phyloP scores from a whole-genome alignment of 2,797 vertebrate species.

The Mionectes olivaceus region DNA sequence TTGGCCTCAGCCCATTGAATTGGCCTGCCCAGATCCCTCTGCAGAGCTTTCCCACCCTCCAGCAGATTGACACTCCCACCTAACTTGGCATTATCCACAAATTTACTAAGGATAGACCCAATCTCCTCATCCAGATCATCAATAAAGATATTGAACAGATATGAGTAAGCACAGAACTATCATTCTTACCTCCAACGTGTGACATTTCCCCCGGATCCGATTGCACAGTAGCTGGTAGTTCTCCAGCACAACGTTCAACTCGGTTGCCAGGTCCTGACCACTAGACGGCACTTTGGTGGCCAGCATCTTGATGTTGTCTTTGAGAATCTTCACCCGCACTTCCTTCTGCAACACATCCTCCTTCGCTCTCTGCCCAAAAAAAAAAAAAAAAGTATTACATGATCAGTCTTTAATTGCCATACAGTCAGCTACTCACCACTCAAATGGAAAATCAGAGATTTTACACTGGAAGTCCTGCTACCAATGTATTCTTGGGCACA shows the following conservation, averaged over 20 bases:
- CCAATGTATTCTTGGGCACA: not conserved
- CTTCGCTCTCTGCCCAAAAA: slow-evolving; percentile 88
- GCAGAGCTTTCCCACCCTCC: not conserved
- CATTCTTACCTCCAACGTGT: slow-evolving; percentile 90
- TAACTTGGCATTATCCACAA: not conserved
- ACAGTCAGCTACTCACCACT: not conserved
- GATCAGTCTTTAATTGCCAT: not conserved
- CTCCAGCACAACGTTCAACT: slow-evolving; percentile 87
- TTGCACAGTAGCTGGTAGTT: slow-evolving; percentile 96
- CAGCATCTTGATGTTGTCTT: slow-evolving; percentile 92
- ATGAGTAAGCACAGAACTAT: not conserved
- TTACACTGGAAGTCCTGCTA: not conserved
- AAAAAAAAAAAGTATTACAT: not conserved
- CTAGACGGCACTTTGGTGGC: slow-evolving; percentile 84
- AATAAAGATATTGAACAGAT: not conserved
- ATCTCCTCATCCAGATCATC: not conserved
- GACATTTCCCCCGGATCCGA: slow-evolving; percentile 94
- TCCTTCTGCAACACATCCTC: slow-evolving; percentile 99
- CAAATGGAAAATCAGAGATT: not conserved
- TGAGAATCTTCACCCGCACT: slow-evolving; percentile 97
- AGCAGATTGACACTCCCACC: not conserved
- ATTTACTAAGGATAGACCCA: not conserved
- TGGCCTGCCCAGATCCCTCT: not conserved
- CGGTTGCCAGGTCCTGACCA: slow-evolving; percentile 84
- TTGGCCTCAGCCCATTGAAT: not conserved